Evolutionary conservation across 2,113 vertebrate species (phyloP), one percentile per base, ranked within the genome.

Genomic region (Pelvicachromis taeniatus): DNA sequence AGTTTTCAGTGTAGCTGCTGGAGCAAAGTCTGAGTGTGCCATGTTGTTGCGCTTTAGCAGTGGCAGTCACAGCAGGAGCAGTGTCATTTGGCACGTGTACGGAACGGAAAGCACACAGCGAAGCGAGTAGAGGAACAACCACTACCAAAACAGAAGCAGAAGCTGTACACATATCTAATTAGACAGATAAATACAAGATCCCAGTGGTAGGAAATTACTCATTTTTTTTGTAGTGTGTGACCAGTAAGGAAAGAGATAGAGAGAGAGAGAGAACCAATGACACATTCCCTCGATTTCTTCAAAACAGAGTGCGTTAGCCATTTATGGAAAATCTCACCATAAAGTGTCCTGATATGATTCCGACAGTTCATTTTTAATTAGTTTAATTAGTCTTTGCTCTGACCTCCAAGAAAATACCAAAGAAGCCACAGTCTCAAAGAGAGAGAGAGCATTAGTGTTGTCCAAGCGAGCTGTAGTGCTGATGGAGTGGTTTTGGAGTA

Each of bases 1-100:
- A 6, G 21, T 54, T 79, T 84, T 86, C 52, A 77, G 82, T 83
- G 81, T 65, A 33, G 83, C 61, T 81, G 80, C 82, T 81, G 16
- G 55, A 58, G 50, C 31, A 52, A 75, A 54, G 52, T 70, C 31
- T 6, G 40, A 70, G 38, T 58, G 85, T 70, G 77, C 78, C 54
- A 35, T 53, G 80, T 78, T 89, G 29, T 90, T 77, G 85, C 75
- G 42, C 13, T 78, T 91, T 31, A 14, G 58, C 45, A 77, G 73
- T 87, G 81, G 89, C 91, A 91, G 87, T 90, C 89, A 77, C 85
- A 83, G 87, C 88, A 6, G 45, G 81, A 91, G 94, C 89, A 82
- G 88, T 88, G 87, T 92, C 88, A 82, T 93, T 94, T 94, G 91
- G 93, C 93, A 93, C 91, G 42, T 45, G 65, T 85, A 77, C 78